phyloP scores from a whole-genome alignment of 2,113 vertebrate species.

The Larimichthys polyactis region DNA sequence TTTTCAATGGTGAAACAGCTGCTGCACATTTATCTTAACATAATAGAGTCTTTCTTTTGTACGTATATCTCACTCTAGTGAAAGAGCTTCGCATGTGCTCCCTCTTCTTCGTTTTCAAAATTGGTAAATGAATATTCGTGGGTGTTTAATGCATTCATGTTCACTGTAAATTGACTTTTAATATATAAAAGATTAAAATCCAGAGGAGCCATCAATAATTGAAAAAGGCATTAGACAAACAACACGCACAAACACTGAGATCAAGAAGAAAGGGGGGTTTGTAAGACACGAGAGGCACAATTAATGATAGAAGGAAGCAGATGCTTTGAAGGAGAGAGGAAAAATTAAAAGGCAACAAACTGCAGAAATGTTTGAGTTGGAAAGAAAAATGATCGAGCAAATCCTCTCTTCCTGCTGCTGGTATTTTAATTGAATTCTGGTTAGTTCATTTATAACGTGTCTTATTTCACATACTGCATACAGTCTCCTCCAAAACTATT shows the following conservation, averaged over 20 bases:
- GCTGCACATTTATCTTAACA: slow-evolving; percentile 35
- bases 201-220: slow-evolving; percentile 60
- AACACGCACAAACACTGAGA: slow-evolving; percentile 47
- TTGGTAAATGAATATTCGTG: slow-evolving; percentile 40
- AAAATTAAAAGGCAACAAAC: slow-evolving; percentile 37
- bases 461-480: neutral
- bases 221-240: slow-evolving; percentile 60
- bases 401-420: slow-evolving; percentile 17
- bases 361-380: slow-evolving; percentile 28
- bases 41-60: slow-evolving; percentile 21
- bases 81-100: slow-evolving; percentile 22
- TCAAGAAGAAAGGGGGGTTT: slow-evolving; percentile 23
- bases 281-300: slow-evolving; percentile 35
- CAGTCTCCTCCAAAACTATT: too few relatives aligned
- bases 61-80: neutral
- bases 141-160: slow-evolving; percentile 57
- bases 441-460: slow-evolving; percentile 14
- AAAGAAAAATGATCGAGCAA: slow-evolving; percentile 5
- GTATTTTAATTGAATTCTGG: slow-evolving; percentile 23
- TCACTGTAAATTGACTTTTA: slow-evolving; percentile 65
- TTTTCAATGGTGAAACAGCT: slow-evolving; percentile 18
- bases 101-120: slow-evolving; percentile 21
- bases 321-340: slow-evolving; percentile 35
- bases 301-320: slow-evolving; percentile 48
- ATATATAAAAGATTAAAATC: slow-evolving; percentile 69